Evolutionary conservation across 2,888 invertebrate species (phyloP).

Genomic region (Dysmachus trigonus): DNA sequence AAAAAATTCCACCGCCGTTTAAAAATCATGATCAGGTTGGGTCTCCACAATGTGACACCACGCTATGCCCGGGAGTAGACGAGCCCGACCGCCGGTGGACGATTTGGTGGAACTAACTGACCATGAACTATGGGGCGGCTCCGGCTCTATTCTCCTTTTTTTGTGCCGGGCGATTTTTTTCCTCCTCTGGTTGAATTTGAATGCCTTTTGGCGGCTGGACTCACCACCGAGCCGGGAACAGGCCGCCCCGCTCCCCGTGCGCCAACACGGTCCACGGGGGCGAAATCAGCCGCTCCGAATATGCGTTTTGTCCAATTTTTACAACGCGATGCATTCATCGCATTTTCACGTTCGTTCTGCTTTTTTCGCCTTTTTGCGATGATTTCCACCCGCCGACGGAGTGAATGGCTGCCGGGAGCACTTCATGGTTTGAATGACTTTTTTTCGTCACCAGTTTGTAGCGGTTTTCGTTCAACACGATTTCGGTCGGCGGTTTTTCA

Average conservation of each 20-base stretch:
- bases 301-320: constrained; percentile 30
- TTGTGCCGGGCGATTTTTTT: constrained; percentile 19
- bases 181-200: constrained; percentile 36
- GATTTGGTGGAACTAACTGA: constrained; percentile 50
- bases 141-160: constrained; percentile 32
- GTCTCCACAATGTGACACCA: constrained; percentile 50
- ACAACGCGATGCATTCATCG: constrained; percentile 39
- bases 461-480: constrained; percentile 50
- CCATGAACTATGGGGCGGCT: constrained; percentile 49
- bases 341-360: background rate
- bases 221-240: background rate
- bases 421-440: constrained; percentile 46
- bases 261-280: background rate
- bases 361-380: constrained; percentile 12
- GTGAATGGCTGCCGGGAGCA: constrained; percentile 43
- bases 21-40: constrained; percentile 50
- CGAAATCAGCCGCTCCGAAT: constrained; percentile 12
- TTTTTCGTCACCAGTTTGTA: constrained; percentile 50
- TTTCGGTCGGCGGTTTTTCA: constrained; percentile 49
- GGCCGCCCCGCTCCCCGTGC: background rate
- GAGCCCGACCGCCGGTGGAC: constrained; percentile 40
- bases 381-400: constrained; percentile 43
- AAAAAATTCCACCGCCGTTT: constrained; percentile 49
- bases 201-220: constrained; percentile 14
- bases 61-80: constrained; percentile 44